Percentiles rank a stretch among this genome's conserved stretches.
Evolutionary conservation across 2,113 vertebrate genomes (phyloP).

Genomic region (Phalacrocorax aristotelis): DNA sequence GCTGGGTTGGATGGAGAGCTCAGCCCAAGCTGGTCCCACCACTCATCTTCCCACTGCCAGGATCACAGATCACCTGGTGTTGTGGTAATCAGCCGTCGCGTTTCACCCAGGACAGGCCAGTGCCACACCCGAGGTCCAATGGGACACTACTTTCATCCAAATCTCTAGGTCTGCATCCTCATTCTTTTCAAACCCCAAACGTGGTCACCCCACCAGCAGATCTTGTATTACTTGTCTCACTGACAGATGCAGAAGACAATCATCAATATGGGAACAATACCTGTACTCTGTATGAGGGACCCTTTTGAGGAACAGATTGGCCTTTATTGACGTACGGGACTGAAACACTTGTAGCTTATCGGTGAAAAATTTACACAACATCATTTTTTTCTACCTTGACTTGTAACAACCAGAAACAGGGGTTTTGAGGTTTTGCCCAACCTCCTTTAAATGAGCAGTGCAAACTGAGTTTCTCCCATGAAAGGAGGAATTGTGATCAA

Average conservation of each 20-base stretch:
- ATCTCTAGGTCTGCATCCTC: background rate
- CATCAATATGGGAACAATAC: background rate
- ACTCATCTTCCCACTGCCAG: background rate
- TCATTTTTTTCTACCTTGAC: background rate
- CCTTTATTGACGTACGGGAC: background rate
- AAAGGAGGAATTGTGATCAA: background rate
- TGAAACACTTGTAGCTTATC: background rate
- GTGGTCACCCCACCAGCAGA: background rate
- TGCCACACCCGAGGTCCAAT: background rate
- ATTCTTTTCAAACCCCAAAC: background rate
- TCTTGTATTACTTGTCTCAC: background rate
- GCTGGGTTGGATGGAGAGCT: background rate
- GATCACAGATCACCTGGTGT: background rate
- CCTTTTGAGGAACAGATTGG: background rate
- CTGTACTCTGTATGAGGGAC: background rate
- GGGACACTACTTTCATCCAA: background rate
- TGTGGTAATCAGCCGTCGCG: rapidly evolving
- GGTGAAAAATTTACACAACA: background rate
- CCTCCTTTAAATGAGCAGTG: background rate
- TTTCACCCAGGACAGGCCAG: background rate
- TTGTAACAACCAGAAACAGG: background rate
- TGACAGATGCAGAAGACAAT: background rate
- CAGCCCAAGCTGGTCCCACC: background rate
- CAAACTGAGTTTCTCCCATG: background rate
- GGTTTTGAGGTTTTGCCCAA: background rate